Conservation (phyloP, 2,113 vertebrate genomes). For the Peromyscus maniculatus region DNA sequence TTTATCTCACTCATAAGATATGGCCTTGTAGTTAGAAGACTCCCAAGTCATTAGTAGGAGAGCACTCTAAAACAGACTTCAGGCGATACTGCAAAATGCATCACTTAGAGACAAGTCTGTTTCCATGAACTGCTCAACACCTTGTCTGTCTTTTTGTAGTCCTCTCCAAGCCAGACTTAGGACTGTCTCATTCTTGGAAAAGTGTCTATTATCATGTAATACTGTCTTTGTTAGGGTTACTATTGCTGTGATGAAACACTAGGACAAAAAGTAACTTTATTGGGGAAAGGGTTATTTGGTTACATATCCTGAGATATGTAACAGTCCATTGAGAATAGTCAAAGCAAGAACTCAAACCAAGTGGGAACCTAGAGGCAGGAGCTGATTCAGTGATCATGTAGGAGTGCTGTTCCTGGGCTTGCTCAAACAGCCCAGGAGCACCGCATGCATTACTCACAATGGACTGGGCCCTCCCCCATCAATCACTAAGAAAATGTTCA, state of each 20-base stretch:
- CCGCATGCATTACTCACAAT: neutral
- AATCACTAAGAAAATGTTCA: neutral
- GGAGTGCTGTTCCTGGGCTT: neutral
- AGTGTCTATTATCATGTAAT: neutral
- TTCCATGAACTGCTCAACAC: neutral
- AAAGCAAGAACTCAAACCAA: neutral
- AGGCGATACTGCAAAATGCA: neutral
- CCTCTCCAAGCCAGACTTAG: rapidly evolving
- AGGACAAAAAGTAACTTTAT: neutral
- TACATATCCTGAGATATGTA: neutral
- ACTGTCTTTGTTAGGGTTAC: neutral
- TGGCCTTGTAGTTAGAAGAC: neutral
- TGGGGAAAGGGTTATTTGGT: neutral
- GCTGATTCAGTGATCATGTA: neutral
- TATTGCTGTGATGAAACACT: neutral
- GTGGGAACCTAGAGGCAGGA: neutral
- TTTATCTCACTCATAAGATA: neutral
- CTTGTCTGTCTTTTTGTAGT: neutral
- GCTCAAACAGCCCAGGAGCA: neutral
- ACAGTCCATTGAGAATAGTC: neutral
- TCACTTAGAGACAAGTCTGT: too few species aligned
- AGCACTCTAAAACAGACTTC: neutral
- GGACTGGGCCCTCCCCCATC: neutral
- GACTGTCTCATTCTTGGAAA: neutral
- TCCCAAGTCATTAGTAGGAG: neutral